Evolutionary conservation across 2,888 invertebrate species (phyloP), one percentile per base, ranked within the genome.

Genomic region (Caenorhabditis sulstoni): DNA sequence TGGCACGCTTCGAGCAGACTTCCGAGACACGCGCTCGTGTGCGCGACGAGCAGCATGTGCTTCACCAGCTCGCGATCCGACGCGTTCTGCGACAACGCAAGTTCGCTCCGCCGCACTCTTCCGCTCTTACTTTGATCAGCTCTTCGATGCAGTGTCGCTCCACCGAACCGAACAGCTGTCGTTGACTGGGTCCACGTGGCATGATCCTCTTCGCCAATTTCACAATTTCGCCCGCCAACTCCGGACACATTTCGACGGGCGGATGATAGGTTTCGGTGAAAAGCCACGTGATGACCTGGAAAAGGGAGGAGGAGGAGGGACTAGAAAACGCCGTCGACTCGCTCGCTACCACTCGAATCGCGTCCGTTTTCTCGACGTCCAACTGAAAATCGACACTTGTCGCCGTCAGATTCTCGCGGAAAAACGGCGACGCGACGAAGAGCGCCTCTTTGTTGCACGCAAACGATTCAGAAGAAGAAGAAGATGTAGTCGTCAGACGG

Each of bases 361-460:
- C 35, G 35, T 71, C 70, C n/a, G 53, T 16, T 1, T 39, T 9
- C 12, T 62, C 55, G 3, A 62, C 70, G 41, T 41, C 41, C 7
- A 2, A 44, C 11, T 52, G 53, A 9, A 8, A 12, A 1, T 11
- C 45, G 45, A 45, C 45, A 9, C 52, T 45, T 16, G 1, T 7
- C 7, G 41, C 7, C 7, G 62, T 39, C 3, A 71, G 29, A n/a
- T 47, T 37, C 16, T 55, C 47, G 16, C 70, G 70, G 23, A 71
- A 71, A 18, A 22, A 62, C 1, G 62, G 55, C 45, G 70, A 71
- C 20, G 62, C 45, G 0, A 71, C 62, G 49, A 16, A 71, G n/a
- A 71, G 39, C 2, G 62, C 61, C 49, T 71, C 70, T 18, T 71
- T 71, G 41, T 71, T 71, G 23, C 70, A 71, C 23, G 55, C 55